Conservation (phyloP, 2,888 invertebrate species). For the Cactoblastis cactorum region DNA sequence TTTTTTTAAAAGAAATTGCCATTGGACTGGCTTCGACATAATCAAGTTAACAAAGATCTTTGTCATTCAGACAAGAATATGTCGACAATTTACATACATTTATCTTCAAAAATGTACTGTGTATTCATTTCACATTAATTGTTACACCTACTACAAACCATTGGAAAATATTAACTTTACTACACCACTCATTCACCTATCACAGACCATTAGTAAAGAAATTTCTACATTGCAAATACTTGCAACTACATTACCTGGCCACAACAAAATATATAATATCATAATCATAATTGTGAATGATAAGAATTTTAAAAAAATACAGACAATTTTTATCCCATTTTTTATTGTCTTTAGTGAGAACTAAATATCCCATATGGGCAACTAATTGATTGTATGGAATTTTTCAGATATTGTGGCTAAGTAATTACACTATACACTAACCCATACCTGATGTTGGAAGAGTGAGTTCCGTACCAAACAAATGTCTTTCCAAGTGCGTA, state of each 20-base stretch:
- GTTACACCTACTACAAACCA: neutral
- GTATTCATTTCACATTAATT: neutral
- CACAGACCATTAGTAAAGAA: neutral
- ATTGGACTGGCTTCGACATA: too few relatives aligned
- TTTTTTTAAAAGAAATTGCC: too few relatives aligned
- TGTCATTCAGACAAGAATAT: neutral
- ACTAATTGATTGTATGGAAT: too few relatives aligned
- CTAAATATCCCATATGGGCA: too few relatives aligned
- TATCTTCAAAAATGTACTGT: neutral
- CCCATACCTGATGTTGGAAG: slow-evolving; percentile 73
- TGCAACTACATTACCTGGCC: slow-evolving; percentile 1
- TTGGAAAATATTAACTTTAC: neutral
- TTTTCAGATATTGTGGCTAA: neutral
- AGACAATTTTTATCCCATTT: too few relatives aligned
- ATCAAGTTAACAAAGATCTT: slow-evolving; percentile 11
- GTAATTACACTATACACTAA: slow-evolving; percentile 7
- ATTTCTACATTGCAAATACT: neutral
- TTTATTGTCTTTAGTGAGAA: too few relatives aligned
- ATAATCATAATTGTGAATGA: neutral
- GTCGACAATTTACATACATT: neutral
- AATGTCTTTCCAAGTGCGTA: slow-evolving; percentile 78
- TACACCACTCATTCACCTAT: neutral
- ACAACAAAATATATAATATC: neutral
- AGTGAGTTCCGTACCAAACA: slow-evolving; percentile 76
- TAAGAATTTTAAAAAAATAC: too few relatives aligned